Base-by-base conservation (phyloP, 2,888 invertebrate genomes). In the Yponomeuta evonymella region DNA sequence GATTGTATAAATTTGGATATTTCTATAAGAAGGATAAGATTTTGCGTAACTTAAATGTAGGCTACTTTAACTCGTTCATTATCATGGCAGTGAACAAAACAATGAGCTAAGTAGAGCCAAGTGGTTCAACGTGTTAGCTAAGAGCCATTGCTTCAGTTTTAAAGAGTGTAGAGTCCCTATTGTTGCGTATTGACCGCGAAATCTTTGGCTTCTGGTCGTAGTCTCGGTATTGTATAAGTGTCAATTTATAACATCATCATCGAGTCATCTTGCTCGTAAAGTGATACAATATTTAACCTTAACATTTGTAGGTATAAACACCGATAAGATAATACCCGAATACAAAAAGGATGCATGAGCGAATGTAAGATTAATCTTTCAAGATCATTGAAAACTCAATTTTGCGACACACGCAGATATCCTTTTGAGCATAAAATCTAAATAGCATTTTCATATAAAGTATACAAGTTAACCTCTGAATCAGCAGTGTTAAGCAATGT, bases 401-500 rank as follows among this genome's bases (percentile, higher is more conserved):
- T 0, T 43, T 43, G 43, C 43, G 43, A 43, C 43, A 43, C 43
- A 43, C 43, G 43, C 43, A 43, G 43, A 43, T 58, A 15, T 58
- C 12, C 12, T 15, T 15, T 23, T 15, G 12, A 58, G 51, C 51
- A 58, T 58, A 15, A 58, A 15, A 58, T 58, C 43, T 58, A 15
- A 58, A 58, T 58, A 12, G 12, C 15, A 58, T 58, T 58, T 58
- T 58, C 51, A 58, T 58, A 58, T 58, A 58, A 58, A 58, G 15
- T 15, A 58, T 58, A 15, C 15, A 58, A 58, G 51, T 58, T 48
- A 70, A 15, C 48, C 69, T 33, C 8, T 30, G 51, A 51, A 30
- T 23, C n/a, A 12, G 11, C 51, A 48, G 23, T 6, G 48, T 68
- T 68, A 11, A 48, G 48, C 68, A 68, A 68, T 68, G 68, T 51